Evolutionary conservation across 2,888 invertebrate genomes (phyloP), one percentile per base, ranked within the genome.

Genomic region (Nomada fabriciana): DNA sequence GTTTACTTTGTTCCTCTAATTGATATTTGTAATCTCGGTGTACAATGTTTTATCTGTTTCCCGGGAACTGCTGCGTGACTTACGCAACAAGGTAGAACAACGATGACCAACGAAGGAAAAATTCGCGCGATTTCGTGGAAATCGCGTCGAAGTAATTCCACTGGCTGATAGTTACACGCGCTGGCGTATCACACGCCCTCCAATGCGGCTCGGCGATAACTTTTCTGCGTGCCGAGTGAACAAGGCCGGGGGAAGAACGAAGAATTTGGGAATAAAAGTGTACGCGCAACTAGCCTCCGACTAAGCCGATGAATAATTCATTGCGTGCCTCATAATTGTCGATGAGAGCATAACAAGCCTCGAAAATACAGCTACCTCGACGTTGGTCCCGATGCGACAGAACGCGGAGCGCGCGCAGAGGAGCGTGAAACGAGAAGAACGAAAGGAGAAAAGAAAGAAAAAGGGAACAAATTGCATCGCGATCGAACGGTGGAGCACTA

Each of bases 91-190:
- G 47, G 15, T 47, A 3, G 15, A 47, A 47, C 47, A 47, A 68
- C 57, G 68, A 36, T 47, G 57, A 64, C 65, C 64, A 64, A 65
- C 36, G 23, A 36, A 70, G 79, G 52, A 78, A 80, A 80, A 64
- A 60, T 59, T 70, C 47, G 61, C 43, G 59, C 20, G 57, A 52
- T 57, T 75, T 55, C 29, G 13, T 50, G 25, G 55, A 23, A 50
- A 68, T 80, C 76, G 53, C 23, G 15, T 29, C 23, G 64, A 77
- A 76, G 53, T 70, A 53, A 50, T 68, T 74, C 29, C 73, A 52
- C 59, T 73, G 59, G 42, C 42, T 20, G 20, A 29, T 57, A 29
- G 29, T 43, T 59, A 15, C 52, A 20, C 36, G 55, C 61, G 55
- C 47, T 11, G 43, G 53, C 60, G 53, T 67, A 53, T 74, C 67